Evolutionary conservation across 2,888 invertebrate species (phyloP), one percentile per base, ranked within the genome.

Genomic region (Agrochola macilenta): DNA sequence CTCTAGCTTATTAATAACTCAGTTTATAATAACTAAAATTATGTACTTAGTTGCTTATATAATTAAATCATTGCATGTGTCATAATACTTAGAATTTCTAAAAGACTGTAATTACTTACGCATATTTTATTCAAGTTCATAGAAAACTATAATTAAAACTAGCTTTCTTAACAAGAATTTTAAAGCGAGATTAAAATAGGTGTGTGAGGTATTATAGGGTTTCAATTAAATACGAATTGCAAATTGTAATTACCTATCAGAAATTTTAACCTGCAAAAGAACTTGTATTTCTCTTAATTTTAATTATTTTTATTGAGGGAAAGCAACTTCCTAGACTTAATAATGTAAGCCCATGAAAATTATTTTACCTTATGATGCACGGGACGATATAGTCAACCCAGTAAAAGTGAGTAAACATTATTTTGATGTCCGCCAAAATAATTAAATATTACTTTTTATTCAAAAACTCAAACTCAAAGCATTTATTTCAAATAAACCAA

Each of bases 51-150:
- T 71, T 39, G 12, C n/a, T 12, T 63, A 9, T 63, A 49, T 65
- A 70, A 83, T 74, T 49, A 78, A 82, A 82, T 71, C 9, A 83
- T 68, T 57, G n/a, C 35, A 74, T 66, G 64, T 46, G 30, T 66
- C 46, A 54, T n/a, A 71, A 65, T 74, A 76, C 60, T 70, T 26
- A 17, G 39, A 57, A 80, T 57, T n/a, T 26, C 43, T 54, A n/a
- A 49, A 58, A 35, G 14, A n/a, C 14, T 35, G 7, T 43, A 8
- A 46, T 52, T 17, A 64, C 30, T 0, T 39, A 43, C 39, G 64
- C 46, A 60, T 79, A 39, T 52, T 68, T 66, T 81, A 65, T 65
- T n/a, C n/a, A 26, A 9, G 39, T 43, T 65, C 11, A 12, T 12
- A 17, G 52, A 54, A 63, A 30, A 58, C 17, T 58, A n/a, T 77